Percentiles rank a stretch among this genome's conserved stretches.
Conservation (phyloP, 2,113 vertebrate genomes). For the Atrichornis clamosus region DNA sequence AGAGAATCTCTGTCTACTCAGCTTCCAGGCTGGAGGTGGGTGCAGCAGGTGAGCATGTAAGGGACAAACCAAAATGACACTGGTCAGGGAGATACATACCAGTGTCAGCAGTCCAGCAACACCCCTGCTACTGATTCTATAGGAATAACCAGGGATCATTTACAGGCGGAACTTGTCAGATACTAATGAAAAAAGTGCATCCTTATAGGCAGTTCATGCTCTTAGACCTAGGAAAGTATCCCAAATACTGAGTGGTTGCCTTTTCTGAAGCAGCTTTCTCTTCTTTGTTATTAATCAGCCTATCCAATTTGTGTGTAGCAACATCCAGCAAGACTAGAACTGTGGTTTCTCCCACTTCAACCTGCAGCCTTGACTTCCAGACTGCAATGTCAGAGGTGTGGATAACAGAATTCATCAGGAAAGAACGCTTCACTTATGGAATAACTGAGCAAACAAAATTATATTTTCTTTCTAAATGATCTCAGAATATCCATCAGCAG, state of each 20-base stretch:
- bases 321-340: neutral
- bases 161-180: neutral
- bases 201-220: neutral
- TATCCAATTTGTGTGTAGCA: neutral
- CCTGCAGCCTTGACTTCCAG: neutral
- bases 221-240: neutral
- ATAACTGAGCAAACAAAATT: neutral
- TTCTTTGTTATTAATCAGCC: neutral
- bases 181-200: neutral
- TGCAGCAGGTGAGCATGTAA: neutral
- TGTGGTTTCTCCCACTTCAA: neutral
- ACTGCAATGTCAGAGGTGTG: neutral
- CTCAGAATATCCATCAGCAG: neutral
- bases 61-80: neutral
- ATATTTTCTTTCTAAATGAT: neutral
- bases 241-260: neutral
- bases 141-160: neutral
- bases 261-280: neutral
- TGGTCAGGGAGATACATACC: neutral
- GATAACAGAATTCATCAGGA: neutral
- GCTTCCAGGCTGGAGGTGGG: neutral
- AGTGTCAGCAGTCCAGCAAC: neutral
- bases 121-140: fast-evolving
- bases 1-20: neutral
- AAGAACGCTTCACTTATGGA: neutral